Conservation (phyloP, 1,140 invertebrate species). For the Coptotermes formosanus region DNA sequence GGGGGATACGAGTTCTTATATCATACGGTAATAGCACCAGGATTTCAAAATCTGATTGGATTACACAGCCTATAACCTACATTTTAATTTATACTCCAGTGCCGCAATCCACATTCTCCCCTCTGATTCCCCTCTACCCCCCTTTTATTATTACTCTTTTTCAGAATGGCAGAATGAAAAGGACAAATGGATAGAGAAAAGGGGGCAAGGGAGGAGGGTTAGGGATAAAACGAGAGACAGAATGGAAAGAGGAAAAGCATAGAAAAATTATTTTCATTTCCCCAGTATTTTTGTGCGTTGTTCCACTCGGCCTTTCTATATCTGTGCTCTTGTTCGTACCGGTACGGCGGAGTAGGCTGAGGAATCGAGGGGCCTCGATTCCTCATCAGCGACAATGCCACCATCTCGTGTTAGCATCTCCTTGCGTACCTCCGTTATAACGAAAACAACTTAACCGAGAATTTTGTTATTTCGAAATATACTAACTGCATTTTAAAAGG, state of each 20-base stretch:
- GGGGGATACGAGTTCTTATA: neutral
- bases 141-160: neutral
- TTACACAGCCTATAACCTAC: neutral
- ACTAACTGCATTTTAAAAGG: neutral
- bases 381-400: neutral
- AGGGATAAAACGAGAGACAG: neutral
- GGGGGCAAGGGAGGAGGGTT: neutral
- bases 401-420: neutral
- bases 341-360: neutral
- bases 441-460: neutral
- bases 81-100: conserved; percentile 12
- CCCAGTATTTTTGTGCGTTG: neutral
- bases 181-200: neutral
- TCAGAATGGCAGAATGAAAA: neutral
- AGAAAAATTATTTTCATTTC: conserved; percentile 6
- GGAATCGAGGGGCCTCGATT: neutral
- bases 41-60: conserved; percentile 17
- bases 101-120: neutral
- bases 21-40: neutral
- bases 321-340: neutral
- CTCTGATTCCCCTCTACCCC: too few species aligned
- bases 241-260: neutral
- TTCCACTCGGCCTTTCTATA: neutral
- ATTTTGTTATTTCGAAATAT: neutral
- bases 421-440: neutral